A percentile compares a stretch with the other conserved stretches of the same genome.
Conservation (phyloP, 2,797 vertebrate species). For the Graptemys geographica region DNA sequence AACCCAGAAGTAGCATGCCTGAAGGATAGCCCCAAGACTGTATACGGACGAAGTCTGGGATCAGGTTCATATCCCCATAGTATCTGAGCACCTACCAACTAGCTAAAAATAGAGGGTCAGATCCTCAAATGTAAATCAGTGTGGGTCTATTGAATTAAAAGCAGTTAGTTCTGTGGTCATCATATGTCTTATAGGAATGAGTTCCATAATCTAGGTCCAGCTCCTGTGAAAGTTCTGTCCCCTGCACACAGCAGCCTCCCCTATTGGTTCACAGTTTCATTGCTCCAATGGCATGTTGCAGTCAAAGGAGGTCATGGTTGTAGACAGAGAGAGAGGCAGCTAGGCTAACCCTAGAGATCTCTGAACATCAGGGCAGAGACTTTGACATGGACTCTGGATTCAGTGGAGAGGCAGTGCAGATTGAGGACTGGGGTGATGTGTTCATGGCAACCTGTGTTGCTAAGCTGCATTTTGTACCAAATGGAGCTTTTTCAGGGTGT, state of each 20-base stretch:
- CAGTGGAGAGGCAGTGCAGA: not conserved
- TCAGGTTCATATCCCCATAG: not conserved
- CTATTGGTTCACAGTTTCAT: not conserved
- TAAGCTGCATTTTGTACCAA: not conserved
- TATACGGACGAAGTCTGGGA: not conserved
- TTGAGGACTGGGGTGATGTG: fast-evolving
- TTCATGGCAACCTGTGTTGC: not conserved
- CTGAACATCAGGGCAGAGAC: not conserved
- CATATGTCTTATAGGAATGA: not conserved
- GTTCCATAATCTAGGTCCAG: fast-evolving
- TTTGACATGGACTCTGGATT: fast-evolving
- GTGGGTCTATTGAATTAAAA: not conserved
- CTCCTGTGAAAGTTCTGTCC: not conserved
- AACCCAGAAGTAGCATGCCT: not conserved
- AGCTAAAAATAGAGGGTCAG: not conserved
- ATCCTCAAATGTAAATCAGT: not conserved
- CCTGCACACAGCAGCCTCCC: not conserved
- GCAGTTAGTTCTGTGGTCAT: not conserved
- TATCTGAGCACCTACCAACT: not conserved
- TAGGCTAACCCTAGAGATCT: not conserved
- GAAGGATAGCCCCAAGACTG: not conserved
- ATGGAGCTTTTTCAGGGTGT: not conserved
- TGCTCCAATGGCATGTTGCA: not conserved
- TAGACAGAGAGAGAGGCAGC: not conserved
- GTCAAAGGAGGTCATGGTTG: not conserved